phyloP scores from a whole-genome alignment of 2,113 vertebrate species.

The Gymnocephalus cernua region DNA sequence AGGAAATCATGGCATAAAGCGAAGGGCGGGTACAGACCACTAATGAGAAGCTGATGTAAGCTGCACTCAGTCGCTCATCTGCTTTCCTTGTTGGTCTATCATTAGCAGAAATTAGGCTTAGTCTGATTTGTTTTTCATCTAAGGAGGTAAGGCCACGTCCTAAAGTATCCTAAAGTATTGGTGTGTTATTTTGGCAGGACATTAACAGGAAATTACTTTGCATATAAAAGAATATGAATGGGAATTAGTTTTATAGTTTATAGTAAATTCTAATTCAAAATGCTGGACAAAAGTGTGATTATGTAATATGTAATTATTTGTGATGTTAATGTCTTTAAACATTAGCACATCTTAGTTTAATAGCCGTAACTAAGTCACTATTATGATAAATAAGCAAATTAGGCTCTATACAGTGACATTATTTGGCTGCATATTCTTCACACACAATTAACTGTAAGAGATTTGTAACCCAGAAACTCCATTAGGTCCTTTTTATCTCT shows the following conservation, averaged over 20 bases:
- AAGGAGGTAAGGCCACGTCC: not conserved
- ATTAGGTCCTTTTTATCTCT: conserved; percentile 19
- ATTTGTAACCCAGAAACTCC: conserved; percentile 26
- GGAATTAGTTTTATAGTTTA: not conserved
- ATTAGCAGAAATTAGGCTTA: conserved; percentile 42
- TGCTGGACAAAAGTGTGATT: not conserved
- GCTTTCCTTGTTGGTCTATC: conserved; percentile 30
- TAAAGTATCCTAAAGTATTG: not conserved
- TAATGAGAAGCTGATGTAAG: conserved; percentile 56
- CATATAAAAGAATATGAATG: not conserved
- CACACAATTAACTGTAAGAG: conserved; percentile 33
- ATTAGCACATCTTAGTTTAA: conserved; percentile 26
- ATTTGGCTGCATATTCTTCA: conserved; percentile 40
- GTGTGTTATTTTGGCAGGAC: conserved; percentile 10
- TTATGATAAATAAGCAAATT: conserved; percentile 50
- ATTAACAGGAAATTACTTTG: not conserved
- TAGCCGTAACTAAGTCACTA: not conserved
- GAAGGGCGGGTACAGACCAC: conserved; percentile 50
- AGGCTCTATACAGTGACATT: conserved; percentile 14
- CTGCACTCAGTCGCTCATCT: conserved; percentile 10
- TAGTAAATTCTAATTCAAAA: not conserved
- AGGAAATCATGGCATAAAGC: conserved; percentile 5
- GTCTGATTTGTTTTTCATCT: conserved; percentile 13
- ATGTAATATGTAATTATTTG: not conserved
- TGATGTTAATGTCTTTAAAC: conserved; percentile 3